Percentiles rank a stretch among this genome's conserved stretches.
These are phyloP conservation scores for Calycopis cecrops DNA, from an alignment of 1,140 invertebrate genomes.

Conservation along the genomic window DNA sequence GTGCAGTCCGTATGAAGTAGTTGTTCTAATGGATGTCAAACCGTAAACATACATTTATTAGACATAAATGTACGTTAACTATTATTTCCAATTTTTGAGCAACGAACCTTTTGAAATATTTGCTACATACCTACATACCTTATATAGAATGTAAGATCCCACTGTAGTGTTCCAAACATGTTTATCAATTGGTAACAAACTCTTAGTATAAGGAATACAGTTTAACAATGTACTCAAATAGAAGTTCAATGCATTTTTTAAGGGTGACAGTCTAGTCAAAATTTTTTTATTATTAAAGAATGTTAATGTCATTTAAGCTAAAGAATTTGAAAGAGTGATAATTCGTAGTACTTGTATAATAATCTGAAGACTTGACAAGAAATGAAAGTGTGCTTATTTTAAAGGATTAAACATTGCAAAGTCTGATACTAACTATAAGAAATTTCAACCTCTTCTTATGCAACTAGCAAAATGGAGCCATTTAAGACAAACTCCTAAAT, in stretches of 20 bases:
- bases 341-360: no score
- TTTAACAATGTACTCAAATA: slow-evolving; percentile 4
- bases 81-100: neutral
- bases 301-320: no score
- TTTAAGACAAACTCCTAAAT: no score
- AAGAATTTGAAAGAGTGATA: no score
- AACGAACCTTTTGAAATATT: neutral
- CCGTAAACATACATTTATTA: slow-evolving; percentile 29
- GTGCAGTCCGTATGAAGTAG: slow-evolving; percentile 82
- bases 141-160: neutral
- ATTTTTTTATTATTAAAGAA: neutral
- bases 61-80: no score
- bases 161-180: slow-evolving; percentile 10
- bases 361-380: no score
- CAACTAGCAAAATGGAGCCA: no score
- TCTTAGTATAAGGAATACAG: slow-evolving; percentile 2
- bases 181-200: slow-evolving; percentile 1
- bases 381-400: no score
- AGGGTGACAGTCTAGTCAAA: slow-evolving; percentile 19
- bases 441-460: no score
- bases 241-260: neutral
- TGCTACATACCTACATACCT: no score
- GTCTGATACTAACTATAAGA: no score
- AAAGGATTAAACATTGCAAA: no score
- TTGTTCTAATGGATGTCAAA: slow-evolving; percentile 70